Conservation (phyloP, 2,113 vertebrate species). For the Tauraco erythrolophus region DNA sequence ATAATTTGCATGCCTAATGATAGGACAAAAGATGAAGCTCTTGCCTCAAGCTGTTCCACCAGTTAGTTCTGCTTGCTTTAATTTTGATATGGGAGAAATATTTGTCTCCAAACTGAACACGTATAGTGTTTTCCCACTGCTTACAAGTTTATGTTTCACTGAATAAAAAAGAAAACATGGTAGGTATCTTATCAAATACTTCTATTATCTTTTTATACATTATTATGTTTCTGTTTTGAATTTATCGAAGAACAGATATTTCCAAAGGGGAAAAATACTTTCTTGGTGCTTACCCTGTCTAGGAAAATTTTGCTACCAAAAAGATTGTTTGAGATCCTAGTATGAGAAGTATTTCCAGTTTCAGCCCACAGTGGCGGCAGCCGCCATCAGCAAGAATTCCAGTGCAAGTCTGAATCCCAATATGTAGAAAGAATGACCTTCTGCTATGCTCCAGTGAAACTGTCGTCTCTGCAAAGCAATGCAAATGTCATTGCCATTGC, state of each 20-base stretch:
- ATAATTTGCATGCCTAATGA: slow-evolving; percentile 51
- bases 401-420: background rate
- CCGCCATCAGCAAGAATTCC: background rate
- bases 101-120: background rate
- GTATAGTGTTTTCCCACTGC: background rate
- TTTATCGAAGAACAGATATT: background rate
- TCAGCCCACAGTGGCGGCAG: background rate
- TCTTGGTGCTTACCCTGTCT: background rate
- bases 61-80: slow-evolving; percentile 39
- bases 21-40: background rate
- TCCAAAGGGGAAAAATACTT: background rate
- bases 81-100: background rate
- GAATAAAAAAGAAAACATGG: slow-evolving; percentile 16
- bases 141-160: slow-evolving; percentile 3
- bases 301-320: background rate
- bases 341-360: background rate
- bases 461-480: background rate
- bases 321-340: background rate
- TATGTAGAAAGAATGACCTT: background rate
- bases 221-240: background rate
- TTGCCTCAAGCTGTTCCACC: slow-evolving; percentile 24
- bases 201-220: background rate
- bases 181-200: slow-evolving; percentile 9
- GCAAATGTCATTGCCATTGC: background rate
- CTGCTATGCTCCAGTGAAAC: background rate